Base-by-base conservation (phyloP, 53 echinoderm and acorn worm species). In the Paracentrotus lividus region DNA sequence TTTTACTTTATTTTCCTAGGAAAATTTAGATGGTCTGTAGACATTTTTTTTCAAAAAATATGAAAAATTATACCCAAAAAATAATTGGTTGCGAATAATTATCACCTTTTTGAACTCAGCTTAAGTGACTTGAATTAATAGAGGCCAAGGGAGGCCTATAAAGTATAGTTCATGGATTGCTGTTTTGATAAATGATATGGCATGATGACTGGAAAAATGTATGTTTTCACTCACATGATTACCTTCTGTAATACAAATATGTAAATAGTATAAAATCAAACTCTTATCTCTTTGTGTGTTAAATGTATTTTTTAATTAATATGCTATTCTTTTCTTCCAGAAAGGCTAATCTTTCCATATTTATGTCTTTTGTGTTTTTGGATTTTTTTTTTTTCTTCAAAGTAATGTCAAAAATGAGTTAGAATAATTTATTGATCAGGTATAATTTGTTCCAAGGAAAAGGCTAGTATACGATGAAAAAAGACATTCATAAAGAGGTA, bases 181-280 rank as follows among this genome's bases (percentile, higher is more conserved):
- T 38, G 47, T 12, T 53, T 7, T 54, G 36, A 85, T 24, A 13
- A 86, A 53, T 18, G 54, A 56, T 86, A 86, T 8, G 12, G 43
- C 26, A n/a, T 52, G 15, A 57, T 86, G 34, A 27, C 54, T 53
- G 56, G 56, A 55, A 55, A 15, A 86, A 15, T 29, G 47, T 49
- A 36, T 86, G 86, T 86, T 56, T 86, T 16, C n/a, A 55, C 33
- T n/a, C n/a, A 86, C 32, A 86, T 55, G n/a, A 56, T 56, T 2
- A 55, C 29, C 85, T 86, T 81, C n/a, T 81, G 81, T 81, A 81
- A 86, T 86, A 86, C 86, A 86, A n/a, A 86, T 32, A 55, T 86
- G 86, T 86, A 86, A 53, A 86, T 86, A 55, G 34, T 56, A 56
- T 86, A 54, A 86, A 86, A 86, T 53, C 29, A 54, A 23, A 66